Evolutionary conservation across 1,140 invertebrate species (phyloP).

Genomic region (Temnothorax curvispinosus): DNA sequence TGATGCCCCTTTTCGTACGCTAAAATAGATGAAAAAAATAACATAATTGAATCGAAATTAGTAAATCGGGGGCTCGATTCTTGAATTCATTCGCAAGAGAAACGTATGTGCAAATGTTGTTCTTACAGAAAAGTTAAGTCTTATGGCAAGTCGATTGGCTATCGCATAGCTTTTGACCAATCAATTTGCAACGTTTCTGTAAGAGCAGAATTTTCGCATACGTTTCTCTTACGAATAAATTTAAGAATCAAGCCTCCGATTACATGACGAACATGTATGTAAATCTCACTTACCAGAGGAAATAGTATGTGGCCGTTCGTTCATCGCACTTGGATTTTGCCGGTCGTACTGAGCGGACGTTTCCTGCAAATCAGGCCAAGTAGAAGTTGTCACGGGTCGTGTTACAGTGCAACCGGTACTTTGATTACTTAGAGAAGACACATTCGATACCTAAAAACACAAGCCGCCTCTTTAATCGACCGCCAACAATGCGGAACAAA

Average conservation of each 20-base stretch:
- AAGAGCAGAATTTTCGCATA: no score
- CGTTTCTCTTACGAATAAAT: no score
- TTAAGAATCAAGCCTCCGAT: no score
- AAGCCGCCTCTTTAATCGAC: constrained; percentile 14
- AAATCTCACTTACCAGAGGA: constrained; percentile 88
- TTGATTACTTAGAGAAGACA: constrained; percentile 86
- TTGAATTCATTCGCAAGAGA: no score
- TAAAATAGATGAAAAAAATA: constrained; percentile 33
- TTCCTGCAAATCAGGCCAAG: constrained; percentile 95
- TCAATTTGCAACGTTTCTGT: no score
- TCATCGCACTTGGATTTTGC: constrained; percentile 84
- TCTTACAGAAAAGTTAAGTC: no score
- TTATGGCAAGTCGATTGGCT: no score
- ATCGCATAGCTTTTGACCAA: no score
- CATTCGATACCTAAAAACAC: constrained; percentile 86
- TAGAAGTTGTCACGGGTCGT: constrained; percentile 88
- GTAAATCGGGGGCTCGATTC: neutral
- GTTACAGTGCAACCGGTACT: constrained; percentile 84
- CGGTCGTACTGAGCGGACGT: constrained; percentile 89
- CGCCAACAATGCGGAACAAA: neutral
- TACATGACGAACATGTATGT: neutral
- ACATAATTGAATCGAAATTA: neutral
- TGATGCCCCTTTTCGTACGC: constrained; percentile 94
- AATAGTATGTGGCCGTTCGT: constrained; percentile 96
- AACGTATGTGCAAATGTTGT: no score